Conservation (phyloP, 1,140 invertebrate genomes). For the Platyscapa corneri region DNA sequence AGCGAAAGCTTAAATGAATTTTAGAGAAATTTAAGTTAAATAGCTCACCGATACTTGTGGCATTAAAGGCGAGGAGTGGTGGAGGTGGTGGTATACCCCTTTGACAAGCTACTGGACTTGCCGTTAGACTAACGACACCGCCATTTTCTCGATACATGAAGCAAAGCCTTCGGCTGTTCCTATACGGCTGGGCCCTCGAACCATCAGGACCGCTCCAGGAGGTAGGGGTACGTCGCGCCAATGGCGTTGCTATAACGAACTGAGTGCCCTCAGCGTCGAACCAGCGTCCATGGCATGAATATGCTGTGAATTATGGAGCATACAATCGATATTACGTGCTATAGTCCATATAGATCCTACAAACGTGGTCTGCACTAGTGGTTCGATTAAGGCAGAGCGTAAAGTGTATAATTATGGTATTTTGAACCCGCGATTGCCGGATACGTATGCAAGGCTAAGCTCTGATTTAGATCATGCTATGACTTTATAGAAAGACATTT, state of each 20-base stretch:
- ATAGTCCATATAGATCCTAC: neutral
- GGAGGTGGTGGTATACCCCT: slow-evolving; percentile 70
- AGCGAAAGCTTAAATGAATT: too few relatives aligned
- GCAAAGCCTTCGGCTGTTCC: slow-evolving; percentile 75
- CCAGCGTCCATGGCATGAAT: slow-evolving; percentile 90
- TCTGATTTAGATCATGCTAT: neutral
- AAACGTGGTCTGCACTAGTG: neutral
- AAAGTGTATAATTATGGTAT: neutral
- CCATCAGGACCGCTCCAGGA: slow-evolving; percentile 70
- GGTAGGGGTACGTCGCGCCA: slow-evolving; percentile 73
- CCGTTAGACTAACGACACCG: slow-evolving; percentile 74
- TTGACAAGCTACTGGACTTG: slow-evolving; percentile 74
- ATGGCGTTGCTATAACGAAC: slow-evolving; percentile 85
- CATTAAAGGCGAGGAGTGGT: slow-evolving; percentile 75
- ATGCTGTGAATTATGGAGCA: slow-evolving; percentile 77
- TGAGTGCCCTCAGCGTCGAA: slow-evolving; percentile 80
- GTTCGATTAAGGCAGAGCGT: neutral
- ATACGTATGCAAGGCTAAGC: neutral
- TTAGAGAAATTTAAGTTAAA: too few relatives aligned
- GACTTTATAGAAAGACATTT: neutral
- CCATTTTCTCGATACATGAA: slow-evolving; percentile 76
- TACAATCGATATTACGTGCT: slow-evolving; percentile 13
- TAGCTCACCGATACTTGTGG: slow-evolving; percentile 75
- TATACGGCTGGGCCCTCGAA: slow-evolving; percentile 71
- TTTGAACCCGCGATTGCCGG: neutral